Percentiles rank a stretch among this genome's conserved stretches.
These are phyloP conservation scores for Pelecanoides urinatrix DNA, from an alignment of 2,113 vertebrate species.

Conservation along the genomic window DNA sequence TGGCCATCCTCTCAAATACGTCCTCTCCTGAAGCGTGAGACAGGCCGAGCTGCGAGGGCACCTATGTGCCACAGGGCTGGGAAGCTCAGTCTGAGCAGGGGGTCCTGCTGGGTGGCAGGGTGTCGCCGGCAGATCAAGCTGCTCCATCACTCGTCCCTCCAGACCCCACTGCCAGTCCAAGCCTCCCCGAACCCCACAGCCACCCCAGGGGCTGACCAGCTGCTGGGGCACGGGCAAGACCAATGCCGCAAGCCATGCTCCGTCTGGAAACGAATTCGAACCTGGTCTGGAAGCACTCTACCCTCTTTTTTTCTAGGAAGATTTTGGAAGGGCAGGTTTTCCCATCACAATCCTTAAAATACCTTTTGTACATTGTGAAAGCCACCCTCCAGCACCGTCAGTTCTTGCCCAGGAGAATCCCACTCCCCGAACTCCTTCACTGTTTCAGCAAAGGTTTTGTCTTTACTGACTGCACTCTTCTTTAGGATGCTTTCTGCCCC, in stretches of 20 bases:
- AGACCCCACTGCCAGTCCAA: background rate
- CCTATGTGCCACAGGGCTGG: fast-evolving
- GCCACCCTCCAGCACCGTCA: background rate
- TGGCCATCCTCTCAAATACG: background rate
- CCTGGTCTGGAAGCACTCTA: background rate
- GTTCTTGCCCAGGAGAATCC: background rate
- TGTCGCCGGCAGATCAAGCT: fast-evolving
- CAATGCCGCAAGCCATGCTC: background rate
- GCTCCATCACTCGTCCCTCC: background rate
- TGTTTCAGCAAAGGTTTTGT: background rate
- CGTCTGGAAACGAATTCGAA: background rate
- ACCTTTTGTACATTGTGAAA: background rate
- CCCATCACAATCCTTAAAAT: background rate
- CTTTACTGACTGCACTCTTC: background rate
- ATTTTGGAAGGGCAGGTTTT: background rate
- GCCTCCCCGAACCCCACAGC: fast-evolving
- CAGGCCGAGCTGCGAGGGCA: background rate
- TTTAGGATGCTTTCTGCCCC: background rate
- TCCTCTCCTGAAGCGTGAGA: background rate
- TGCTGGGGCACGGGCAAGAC: background rate
- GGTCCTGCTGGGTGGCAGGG: fast-evolving
- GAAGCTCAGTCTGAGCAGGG: background rate
- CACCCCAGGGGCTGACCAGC: background rate
- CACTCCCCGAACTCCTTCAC: background rate
- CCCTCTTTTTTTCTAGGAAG: background rate